Evolutionary conservation across 2,113 vertebrate species (phyloP).

Genomic region (Madoqua kirkii): DNA sequence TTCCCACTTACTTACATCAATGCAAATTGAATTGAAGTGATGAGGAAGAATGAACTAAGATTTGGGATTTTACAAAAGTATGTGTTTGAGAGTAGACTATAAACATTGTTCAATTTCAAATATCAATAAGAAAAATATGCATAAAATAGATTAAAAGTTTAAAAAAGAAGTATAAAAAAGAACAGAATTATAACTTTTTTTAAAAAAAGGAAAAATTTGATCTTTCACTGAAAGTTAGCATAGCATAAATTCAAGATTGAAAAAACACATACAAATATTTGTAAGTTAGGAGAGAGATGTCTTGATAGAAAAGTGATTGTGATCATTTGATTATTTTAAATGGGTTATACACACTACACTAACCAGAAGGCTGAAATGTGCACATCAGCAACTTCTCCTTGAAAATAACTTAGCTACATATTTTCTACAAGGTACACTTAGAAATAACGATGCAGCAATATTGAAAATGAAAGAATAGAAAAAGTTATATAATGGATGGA

Average conservation of each 20-base stretch:
- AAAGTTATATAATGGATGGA: neutral
- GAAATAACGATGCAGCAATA: neutral
- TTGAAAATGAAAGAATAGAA: neutral
- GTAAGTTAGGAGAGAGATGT: neutral
- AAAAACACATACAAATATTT: neutral
- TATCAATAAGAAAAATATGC: neutral
- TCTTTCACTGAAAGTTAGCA: neutral
- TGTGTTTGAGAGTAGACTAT: neutral
- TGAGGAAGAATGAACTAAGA: neutral
- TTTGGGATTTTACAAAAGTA: neutral
- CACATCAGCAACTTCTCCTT: neutral
- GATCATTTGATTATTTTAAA: neutral
- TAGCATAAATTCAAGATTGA: neutral
- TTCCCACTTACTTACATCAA: neutral
- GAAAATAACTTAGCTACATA: neutral
- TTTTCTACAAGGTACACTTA: neutral
- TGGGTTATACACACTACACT: neutral
- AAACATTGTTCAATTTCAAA: neutral
- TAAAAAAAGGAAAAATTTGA: neutral
- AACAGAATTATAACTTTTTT: neutral
- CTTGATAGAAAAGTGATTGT: neutral
- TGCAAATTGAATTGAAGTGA: neutral
- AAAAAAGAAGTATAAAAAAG: neutral
- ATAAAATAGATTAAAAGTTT: neutral
- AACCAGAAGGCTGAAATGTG: neutral